Evolutionary conservation across 2,797 vertebrate genomes (phyloP), one percentile per base, ranked within the genome.

Genomic region (Spheniscus humboldti): DNA sequence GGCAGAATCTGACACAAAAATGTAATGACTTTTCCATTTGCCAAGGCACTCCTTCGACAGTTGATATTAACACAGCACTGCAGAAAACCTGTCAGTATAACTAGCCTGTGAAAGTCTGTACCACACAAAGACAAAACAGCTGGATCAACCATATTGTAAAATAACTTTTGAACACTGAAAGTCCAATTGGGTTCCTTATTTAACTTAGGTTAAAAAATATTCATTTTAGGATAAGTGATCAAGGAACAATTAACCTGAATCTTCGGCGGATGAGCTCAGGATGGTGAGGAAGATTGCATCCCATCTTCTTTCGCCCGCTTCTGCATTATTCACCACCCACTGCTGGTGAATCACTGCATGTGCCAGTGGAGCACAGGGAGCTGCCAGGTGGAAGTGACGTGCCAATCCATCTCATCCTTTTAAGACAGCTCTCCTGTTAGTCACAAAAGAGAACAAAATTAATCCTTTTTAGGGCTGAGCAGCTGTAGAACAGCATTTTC

Each of bases 331-430:
- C 93, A 72, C 95, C 95, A 94, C 96, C 96, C 92, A 96, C 96
- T 94, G 85, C 92, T 96, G 95, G 95, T 96, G 95, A 96, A 96
- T 97, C 95, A 97, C 55, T 75, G 89, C 69, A 88, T 92, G 89
- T 97, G 91, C 94, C 88, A 94, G 84, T 16, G 39, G 75, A 95
- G 86, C 75, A 28, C 52, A 31, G 94, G 80, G 94, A 94, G 81
- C 64, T 96, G 86, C 90, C 71, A 75, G 81, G 81, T 94, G 94
- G 92, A 96, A 96, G 72, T 90, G 95, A 96, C 10, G 52, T 48
- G 89, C 89, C 84, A 63, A 91, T 93, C 75, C 64, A 62, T 77
- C 64, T 85, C 94, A 67, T 71, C 10, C 1, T 76, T 89, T 92
- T 48, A 82, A 76, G 80, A 89, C 77, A 82, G 63, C 56, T 95